phyloP scores from a whole-genome alignment of 2,888 invertebrate species.

The Rhagophthalmus giganteus region DNA sequence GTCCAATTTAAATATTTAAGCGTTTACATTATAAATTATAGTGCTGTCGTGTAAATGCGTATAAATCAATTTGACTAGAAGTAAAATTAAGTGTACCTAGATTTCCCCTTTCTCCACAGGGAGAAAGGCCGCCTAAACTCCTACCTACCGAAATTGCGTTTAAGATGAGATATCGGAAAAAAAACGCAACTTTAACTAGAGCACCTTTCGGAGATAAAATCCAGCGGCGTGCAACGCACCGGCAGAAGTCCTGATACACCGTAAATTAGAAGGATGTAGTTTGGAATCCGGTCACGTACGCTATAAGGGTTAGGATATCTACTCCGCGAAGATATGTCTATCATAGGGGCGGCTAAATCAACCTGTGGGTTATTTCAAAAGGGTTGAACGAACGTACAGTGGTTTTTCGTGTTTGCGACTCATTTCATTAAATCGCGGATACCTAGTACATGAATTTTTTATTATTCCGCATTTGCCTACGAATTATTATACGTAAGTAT shows the following conservation, averaged over 20 bases:
- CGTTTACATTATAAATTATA: no score
- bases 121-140: no score
- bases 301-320: slow-evolving; percentile 46
- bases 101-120: no score
- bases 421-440: slow-evolving; percentile 6
- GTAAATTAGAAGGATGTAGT: slow-evolving; percentile 45
- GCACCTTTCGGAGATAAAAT: slow-evolving; percentile 17
- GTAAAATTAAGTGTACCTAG: no score
- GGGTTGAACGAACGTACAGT: slow-evolving; percentile 11
- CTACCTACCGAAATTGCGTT: no score
- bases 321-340: slow-evolving; percentile 44
- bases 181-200: slow-evolving; percentile 14
- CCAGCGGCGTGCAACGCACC: slow-evolving; percentile 11
- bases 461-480: neutral
- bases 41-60: no score
- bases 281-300: slow-evolving; percentile 46
- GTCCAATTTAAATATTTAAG: neutral
- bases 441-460: no score
- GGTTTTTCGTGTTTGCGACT: slow-evolving; percentile 1
- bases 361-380: slow-evolving; percentile 31
- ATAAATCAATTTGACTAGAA: no score
- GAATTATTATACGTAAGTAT: no score
- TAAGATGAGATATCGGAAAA: no score
- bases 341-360: slow-evolving; percentile 35
- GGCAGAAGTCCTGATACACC: slow-evolving; percentile 39